phyloP scores from a whole-genome alignment of 2,797 vertebrate species.

The Coluber constrictor region DNA sequence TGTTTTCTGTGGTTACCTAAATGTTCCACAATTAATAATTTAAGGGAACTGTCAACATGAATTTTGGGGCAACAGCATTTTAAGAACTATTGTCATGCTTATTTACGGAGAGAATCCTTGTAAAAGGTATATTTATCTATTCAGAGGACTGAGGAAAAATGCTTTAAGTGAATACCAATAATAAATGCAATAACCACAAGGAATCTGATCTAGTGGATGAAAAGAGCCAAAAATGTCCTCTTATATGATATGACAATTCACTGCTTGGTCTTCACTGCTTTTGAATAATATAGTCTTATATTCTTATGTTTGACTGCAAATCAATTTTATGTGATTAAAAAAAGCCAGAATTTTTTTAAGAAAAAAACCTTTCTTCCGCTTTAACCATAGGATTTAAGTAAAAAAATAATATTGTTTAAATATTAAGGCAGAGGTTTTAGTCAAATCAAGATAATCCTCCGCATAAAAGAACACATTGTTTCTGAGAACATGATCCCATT shows the following conservation, averaged over 20 bases:
- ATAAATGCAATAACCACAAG: background rate
- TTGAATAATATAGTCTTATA: background rate
- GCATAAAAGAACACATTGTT: background rate
- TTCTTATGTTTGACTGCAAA: background rate
- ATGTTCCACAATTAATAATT: background rate
- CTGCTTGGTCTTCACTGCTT: background rate
- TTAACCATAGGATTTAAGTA: background rate
- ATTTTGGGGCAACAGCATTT: background rate
- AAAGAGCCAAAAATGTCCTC: background rate
- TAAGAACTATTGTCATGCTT: background rate
- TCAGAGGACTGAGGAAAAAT: background rate
- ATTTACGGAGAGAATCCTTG: background rate
- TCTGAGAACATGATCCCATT: background rate
- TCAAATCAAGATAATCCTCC: background rate
- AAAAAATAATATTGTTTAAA: background rate
- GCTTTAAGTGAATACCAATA: background rate
- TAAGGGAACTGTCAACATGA: background rate
- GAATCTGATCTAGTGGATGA: background rate
- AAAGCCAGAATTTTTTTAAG: background rate
- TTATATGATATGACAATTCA: background rate
- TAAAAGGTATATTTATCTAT: background rate
- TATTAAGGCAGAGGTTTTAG: background rate
- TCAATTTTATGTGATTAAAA: background rate
- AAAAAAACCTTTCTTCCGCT: background rate
- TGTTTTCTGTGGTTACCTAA: background rate